Conservation (phyloP, 2,888 invertebrate species). For the Pemphredon lugubris region DNA sequence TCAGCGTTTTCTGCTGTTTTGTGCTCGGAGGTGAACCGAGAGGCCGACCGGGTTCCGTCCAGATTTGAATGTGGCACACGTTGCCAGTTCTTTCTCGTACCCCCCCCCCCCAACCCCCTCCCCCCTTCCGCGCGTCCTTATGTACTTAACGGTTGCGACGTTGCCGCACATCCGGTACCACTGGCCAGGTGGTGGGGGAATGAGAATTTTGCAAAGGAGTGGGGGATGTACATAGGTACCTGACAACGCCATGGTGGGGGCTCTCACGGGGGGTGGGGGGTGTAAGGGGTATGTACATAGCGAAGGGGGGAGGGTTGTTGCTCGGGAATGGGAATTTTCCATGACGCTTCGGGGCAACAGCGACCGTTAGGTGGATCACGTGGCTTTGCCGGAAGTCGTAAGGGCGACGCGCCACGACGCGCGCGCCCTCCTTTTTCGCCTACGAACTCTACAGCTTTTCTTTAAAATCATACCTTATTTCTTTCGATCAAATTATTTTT, state of each 20-base stretch:
- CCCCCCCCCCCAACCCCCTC: slow-evolving; percentile 48
- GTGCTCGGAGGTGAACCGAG: slow-evolving; percentile 59
- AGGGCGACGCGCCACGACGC: slow-evolving; percentile 53
- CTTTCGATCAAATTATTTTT: background rate
- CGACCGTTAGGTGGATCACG: slow-evolving; percentile 68
- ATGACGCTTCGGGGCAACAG: slow-evolving; percentile 66
- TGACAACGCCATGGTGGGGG: slow-evolving; percentile 53
- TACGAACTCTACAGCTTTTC: slow-evolving; percentile 1
- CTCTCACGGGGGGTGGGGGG: slow-evolving; percentile 22
- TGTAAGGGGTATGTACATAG: slow-evolving; percentile 58
- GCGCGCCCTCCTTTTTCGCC: slow-evolving; percentile 58
- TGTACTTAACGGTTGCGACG: slow-evolving; percentile 79
- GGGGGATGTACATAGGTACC: slow-evolving; percentile 69
- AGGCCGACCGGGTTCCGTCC: slow-evolving; percentile 72
- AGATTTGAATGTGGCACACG: slow-evolving; percentile 79
- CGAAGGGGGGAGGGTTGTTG: slow-evolving; percentile 52
- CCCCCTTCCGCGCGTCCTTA: slow-evolving; percentile 62
- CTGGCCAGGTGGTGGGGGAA: slow-evolving; percentile 67
- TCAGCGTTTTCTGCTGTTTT: slow-evolving; percentile 66
- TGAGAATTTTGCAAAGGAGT: slow-evolving; percentile 62
- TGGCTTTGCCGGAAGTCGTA: slow-evolving; percentile 59
- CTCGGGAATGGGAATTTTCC: slow-evolving; percentile 77
- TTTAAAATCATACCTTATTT: background rate
- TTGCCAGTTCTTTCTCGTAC: slow-evolving; percentile 77
- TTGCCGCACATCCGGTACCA: slow-evolving; percentile 79